phyloP scores from a whole-genome alignment of 2,888 invertebrate species.

The Scaptomyza flava region DNA sequence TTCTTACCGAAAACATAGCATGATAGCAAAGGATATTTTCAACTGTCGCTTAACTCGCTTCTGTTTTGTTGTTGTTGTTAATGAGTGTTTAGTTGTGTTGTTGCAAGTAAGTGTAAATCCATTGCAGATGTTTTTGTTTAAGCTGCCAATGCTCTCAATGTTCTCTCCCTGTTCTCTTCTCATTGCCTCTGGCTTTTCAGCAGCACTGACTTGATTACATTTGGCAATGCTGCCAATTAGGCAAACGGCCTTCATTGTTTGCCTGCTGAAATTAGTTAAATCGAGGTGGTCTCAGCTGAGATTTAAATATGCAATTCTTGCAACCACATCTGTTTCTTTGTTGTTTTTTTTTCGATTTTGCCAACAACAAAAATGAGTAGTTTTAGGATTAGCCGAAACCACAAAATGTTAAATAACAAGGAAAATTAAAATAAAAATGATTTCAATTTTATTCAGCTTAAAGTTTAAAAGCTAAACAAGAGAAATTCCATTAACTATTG shows the following conservation, averaged over 20 bases:
- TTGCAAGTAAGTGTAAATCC: constrained; percentile 54
- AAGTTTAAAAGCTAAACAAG: background rate
- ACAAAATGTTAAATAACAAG: background rate
- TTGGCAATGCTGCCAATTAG: constrained; percentile 68
- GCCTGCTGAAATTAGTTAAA: constrained; percentile 74
- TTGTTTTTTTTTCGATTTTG: constrained; percentile 6
- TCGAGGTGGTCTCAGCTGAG: constrained; percentile 73
- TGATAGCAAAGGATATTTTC: too few relatives aligned
- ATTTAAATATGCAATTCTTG: constrained; percentile 54
- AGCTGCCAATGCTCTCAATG: constrained; percentile 25
- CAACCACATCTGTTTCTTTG: constrained; percentile 13
- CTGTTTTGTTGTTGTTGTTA: constrained; percentile 26
- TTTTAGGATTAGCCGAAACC: background rate
- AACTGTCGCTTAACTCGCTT: background rate
- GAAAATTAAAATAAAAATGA: background rate
- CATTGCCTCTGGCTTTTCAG: background rate
- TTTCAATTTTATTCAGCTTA: background rate
- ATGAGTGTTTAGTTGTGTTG: constrained; percentile 39
- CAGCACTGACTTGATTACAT: constrained; percentile 62
- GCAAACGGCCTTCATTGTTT: constrained; percentile 65
- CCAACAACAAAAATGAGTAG: background rate
- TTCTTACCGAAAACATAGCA: background rate
- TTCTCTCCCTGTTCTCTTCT: background rate
- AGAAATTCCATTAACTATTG: background rate
- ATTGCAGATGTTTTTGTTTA: constrained; percentile 53